Conservation (phyloP, 2,888 invertebrate genomes). For the Oligia fasciuncula region DNA sequence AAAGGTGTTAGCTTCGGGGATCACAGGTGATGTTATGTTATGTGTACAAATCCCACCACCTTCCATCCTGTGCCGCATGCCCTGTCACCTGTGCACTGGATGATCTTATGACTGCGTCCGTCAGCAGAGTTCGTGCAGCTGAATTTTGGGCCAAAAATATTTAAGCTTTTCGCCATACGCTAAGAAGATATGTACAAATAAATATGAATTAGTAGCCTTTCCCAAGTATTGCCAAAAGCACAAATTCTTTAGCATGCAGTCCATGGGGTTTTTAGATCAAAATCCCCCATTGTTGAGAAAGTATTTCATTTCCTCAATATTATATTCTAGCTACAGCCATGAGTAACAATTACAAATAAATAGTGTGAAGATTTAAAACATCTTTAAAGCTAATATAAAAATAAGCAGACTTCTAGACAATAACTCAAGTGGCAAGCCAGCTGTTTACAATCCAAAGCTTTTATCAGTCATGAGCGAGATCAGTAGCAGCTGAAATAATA, state of each 20-base stretch:
- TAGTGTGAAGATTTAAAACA: neutral
- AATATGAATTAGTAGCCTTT: neutral
- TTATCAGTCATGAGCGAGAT: slow-evolving; percentile 12
- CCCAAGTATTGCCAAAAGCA: neutral
- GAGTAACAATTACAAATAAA: neutral
- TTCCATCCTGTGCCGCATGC: no score
- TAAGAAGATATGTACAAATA: no score
- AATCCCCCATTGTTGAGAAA: neutral
- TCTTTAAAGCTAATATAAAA: neutral
- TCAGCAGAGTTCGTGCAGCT: no score
- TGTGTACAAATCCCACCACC: no score
- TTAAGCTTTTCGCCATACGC: no score
- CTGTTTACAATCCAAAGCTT: slow-evolving; percentile 27
- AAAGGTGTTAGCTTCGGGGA: no score
- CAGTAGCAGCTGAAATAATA: slow-evolving; percentile 23
- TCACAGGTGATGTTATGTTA: no score
- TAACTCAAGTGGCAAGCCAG: slow-evolving; percentile 11
- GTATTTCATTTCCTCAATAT: neutral
- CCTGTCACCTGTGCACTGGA: no score
- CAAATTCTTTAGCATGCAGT: neutral
- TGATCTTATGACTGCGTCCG: no score
- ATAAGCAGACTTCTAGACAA: slow-evolving; percentile 10
- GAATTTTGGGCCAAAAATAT: no score
- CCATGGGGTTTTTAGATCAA: neutral
- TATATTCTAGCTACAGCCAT: neutral